Evolutionary conservation across 2,797 vertebrate species (phyloP).

Genomic region (Manis pentadactyla): DNA sequence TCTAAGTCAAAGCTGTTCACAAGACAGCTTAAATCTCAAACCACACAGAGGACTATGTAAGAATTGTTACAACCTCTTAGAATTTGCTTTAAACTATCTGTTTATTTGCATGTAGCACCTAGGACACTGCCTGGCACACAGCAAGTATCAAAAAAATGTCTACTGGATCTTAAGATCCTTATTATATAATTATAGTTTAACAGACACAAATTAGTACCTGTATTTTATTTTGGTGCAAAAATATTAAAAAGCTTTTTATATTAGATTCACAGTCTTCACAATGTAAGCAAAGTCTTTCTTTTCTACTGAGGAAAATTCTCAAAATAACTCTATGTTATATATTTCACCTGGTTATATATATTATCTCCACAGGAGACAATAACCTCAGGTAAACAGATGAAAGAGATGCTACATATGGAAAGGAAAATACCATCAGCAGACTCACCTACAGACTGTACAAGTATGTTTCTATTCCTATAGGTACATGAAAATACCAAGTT

Average conservation of each 20-base stretch:
- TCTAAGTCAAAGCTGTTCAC: neutral
- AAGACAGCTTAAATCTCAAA: constrained; percentile 2
- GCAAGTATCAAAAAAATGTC: neutral
- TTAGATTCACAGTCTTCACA: neutral
- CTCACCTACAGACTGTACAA: neutral
- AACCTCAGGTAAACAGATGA: neutral
- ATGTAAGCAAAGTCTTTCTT: neutral
- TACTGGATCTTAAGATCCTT: neutral
- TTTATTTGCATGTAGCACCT: neutral
- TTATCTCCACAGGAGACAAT: neutral
- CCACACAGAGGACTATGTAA: neutral
- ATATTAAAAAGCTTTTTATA: constrained; percentile 21
- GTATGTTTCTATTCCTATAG: neutral
- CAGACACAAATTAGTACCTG: neutral
- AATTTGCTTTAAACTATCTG: constrained; percentile 16
- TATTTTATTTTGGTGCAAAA: constrained; percentile 1
- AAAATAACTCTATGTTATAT: neutral
- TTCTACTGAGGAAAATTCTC: neutral
- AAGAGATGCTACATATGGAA: neutral
- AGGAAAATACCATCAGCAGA: constrained; percentile 30
- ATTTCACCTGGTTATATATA: neutral
- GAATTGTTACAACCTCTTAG: neutral
- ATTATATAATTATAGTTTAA: neutral
- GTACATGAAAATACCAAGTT: neutral
- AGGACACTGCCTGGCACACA: neutral